phyloP scores from a whole-genome alignment of 1,140 invertebrate genomes.

The Chrysomallon squamiferum region DNA sequence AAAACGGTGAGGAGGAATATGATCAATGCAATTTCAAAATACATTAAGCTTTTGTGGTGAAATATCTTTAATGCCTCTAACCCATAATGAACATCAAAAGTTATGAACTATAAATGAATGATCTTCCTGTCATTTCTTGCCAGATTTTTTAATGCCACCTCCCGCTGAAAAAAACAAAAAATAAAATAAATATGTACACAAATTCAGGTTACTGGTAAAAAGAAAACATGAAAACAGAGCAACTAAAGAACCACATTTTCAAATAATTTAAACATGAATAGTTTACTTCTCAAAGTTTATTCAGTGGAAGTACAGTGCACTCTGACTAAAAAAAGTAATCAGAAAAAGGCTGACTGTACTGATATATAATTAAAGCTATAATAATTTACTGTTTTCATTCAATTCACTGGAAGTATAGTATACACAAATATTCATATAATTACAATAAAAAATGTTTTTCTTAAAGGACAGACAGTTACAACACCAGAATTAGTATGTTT shows the following conservation, averaged over 20 bases:
- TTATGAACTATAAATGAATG: no score
- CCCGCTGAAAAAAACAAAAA: conserved; percentile 56
- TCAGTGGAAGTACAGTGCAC: not conserved
- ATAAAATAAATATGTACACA: not conserved
- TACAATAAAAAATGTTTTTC: no score
- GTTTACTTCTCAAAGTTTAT: not conserved
- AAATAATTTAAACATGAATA: not conserved
- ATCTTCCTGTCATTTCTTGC: conserved; percentile 66
- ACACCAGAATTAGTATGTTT: no score
- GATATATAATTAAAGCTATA: not conserved
- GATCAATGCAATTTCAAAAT: no score
- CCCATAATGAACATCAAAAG: no score
- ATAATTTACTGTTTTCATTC: no score
- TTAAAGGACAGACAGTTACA: no score
- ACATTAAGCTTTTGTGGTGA: no score
- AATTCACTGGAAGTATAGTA: no score
- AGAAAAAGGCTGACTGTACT: not conserved
- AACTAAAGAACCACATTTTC: not conserved
- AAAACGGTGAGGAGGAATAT: no score
- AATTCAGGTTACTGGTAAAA: not conserved
- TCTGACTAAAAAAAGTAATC: not conserved
- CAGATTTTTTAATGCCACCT: conserved; percentile 67
- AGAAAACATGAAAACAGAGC: not conserved
- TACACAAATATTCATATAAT: no score
- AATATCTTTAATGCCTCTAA: no score